A percentile compares a stretch with the other conserved stretches of the same genome.
These are phyloP conservation scores for Lordiphosa collinella DNA, from an alignment of 1,140 invertebrate genomes.

Conservation along the genomic window DNA sequence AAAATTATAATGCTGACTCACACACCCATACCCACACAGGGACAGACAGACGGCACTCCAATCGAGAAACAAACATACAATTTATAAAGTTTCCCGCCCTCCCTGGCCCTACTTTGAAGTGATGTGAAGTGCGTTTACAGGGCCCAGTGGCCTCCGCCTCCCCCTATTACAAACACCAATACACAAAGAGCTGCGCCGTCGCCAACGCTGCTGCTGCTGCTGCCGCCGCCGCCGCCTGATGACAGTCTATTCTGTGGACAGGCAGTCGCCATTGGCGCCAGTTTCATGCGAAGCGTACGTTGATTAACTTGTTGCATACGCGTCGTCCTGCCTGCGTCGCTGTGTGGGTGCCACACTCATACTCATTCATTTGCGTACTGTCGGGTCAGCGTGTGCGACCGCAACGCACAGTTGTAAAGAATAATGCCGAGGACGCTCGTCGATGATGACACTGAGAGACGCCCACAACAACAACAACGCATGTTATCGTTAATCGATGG, in stretches of 20 bases:
- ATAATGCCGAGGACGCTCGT: constrained; percentile 22
- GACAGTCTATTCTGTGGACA: constrained; percentile 31
- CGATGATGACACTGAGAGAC: constrained; percentile 38
- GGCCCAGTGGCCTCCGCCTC: not conserved
- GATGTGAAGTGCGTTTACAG: constrained; percentile 44
- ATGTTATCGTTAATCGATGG: constrained; percentile 75
- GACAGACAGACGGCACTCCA: constrained; percentile 41
- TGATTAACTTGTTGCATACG: constrained; percentile 77
- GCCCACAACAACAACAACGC: constrained; percentile 10
- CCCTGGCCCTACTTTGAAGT: not conserved
- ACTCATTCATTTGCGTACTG: constrained; percentile 61
- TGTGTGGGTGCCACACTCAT: constrained; percentile 29
- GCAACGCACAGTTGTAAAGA: constrained; percentile 28
- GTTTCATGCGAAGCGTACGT: constrained; percentile 71
- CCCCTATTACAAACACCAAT: constrained; percentile 8
- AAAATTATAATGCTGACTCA: constrained; percentile 48
- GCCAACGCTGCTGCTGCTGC: constrained; percentile 23
- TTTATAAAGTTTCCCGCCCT: constrained; percentile 44
- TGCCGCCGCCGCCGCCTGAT: constrained; percentile 30
- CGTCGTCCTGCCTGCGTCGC: constrained; percentile 39
- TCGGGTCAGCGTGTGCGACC: constrained; percentile 18
- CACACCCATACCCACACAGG: constrained; percentile 9
- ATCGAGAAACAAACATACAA: constrained; percentile 62
- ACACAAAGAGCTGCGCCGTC: constrained; percentile 12
- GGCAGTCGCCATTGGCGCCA: constrained; percentile 51